Base-by-base conservation (phyloP, 1,140 invertebrate species). In the Hylyphantes graminicola region DNA sequence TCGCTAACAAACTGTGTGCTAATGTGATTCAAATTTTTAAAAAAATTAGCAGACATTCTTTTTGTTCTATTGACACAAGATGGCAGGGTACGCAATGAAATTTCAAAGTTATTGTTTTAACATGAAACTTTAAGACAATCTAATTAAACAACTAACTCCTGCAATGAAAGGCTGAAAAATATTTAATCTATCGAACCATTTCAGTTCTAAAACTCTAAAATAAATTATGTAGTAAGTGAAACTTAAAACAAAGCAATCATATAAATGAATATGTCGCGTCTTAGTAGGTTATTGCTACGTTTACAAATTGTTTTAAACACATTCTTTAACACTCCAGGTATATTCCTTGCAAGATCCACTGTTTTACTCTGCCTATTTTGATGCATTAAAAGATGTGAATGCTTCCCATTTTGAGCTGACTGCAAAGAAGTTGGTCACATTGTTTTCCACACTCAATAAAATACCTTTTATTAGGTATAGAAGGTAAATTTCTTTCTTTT, bases 381-480 rank as follows among this genome's bases (percentile, higher is more conserved):
- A 81, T 73, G 48, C 57, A 35, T 81, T 35, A n/a, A n/a, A 51
- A 7, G 68, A 81, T 63, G 10, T 81, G 7, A 35, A 63, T 54
- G n/a, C 54, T 8, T n/a, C 17, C n/a, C 7, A 64, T 10, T 72
- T 48, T 53, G 50, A 64, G n/a, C 55, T n/a, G n/a, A 35, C 73
- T 13, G 79, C 79, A 53, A 50, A 73, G 50, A 81, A 81, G 64
- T 13, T 81, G 9, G 57, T 73, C 9, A 63, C 68, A 48, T 21
- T 81, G 11, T 81, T 72, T 73, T 72, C 57, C 10, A 73, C 57
- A 15, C 11, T 81, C 11, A 51, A 59, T 63, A 57, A 51, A 63
- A 54, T 81, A 19, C 79, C 79, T 64, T 64, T 81, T n/a, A 72
- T 81, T 15, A 50, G 79, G 57, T 81, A 81, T 63, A 21, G 67